A percentile compares a stretch with the other conserved stretches of the same genome.
phyloP scores from a whole-genome alignment of 2,888 invertebrate genomes.

The Choristoneura rosaceana region DNA sequence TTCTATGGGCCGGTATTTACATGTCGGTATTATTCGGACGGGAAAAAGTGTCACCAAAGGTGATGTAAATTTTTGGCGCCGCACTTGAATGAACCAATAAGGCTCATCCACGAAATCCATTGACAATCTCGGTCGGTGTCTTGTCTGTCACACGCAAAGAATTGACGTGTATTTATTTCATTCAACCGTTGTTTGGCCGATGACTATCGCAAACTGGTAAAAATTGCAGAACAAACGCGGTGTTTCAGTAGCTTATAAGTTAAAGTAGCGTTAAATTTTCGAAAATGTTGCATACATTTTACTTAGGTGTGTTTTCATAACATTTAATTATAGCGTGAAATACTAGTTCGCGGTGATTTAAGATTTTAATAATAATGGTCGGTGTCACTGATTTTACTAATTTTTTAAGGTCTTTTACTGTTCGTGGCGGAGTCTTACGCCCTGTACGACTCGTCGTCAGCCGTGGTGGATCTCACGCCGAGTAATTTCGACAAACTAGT shows the following conservation, averaged over 20 bases:
- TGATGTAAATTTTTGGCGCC: constrained; percentile 47
- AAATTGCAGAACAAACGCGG: constrained; percentile 47
- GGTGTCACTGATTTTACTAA: constrained; percentile 46
- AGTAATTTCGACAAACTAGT: constrained; percentile 95
- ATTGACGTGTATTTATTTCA: constrained; percentile 71
- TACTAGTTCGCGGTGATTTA: constrained; percentile 47
- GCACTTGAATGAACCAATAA: constrained; percentile 67
- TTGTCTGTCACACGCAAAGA: constrained; percentile 51
- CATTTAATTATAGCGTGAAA: constrained; percentile 59
- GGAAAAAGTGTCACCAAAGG: too few species aligned
- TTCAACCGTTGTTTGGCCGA: constrained; percentile 49
- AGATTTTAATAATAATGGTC: constrained; percentile 53
- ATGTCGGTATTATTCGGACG: too few species aligned
- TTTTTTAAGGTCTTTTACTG: constrained; percentile 72
- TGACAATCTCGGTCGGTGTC: constrained; percentile 64
- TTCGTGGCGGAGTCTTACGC: constrained; percentile 67
- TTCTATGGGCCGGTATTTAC: too few species aligned
- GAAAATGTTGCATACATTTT: constrained; percentile 68
- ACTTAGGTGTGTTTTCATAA: constrained; percentile 75
- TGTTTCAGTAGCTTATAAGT: constrained; percentile 50
- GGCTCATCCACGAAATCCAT: constrained; percentile 75
- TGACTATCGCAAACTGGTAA: constrained; percentile 52
- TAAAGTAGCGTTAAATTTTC: constrained; percentile 56
- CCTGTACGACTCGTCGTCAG: constrained; percentile 89
- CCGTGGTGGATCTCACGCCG: constrained; percentile 94